Base-by-base conservation (phyloP, 2,797 vertebrate species). In the Leptodactylus fallax region DNA sequence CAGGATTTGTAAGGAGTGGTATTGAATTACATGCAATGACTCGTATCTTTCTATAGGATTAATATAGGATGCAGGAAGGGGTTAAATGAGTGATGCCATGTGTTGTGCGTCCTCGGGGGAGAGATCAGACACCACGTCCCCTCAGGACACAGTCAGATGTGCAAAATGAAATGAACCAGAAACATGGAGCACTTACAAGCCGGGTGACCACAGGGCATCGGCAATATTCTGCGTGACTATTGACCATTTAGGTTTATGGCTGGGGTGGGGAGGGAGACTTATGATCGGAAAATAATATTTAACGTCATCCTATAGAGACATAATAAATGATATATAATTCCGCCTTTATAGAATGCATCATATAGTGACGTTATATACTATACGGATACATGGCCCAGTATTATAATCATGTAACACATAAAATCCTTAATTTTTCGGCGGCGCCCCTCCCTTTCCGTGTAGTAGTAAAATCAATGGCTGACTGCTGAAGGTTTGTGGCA, bases 381-480 rank as follows among this genome's bases (percentile, higher is more conserved):
- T 47, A 11, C 23, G 0, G 36, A 36, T 36, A 36, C 4, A 36
- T 36, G 4, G 36, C 36, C 4, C 36, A 9, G 69, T 25, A 47
- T 19, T 72, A 47, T 72, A 72, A 1, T 11, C 69, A 11, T 19
- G 16, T 19, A 8, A 69, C 19, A 7, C 5, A 36, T 47, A 17
- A 45, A 3, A 21, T 72, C 14, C 53, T 83, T 13, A 51, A 36
- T 19, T 67, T 25, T 49, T 36, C 36, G 36, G 2, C 1, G 36
- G 0, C 69, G 13, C 47, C 58, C 47, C 53, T 14, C 63, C 45
- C 55, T 45, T 21, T 16, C 72, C 63, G 19, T 55, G 6, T 47
- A 67, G 7, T 77, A 69, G 49, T 45, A 78, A 61, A 81, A 85
- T 88, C 36, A 36, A 88, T 85, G 72, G 45, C 63, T 27, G 78